Base-by-base conservation (phyloP, 2,797 vertebrate species). In the Chaetophractus vellerosus region DNA sequence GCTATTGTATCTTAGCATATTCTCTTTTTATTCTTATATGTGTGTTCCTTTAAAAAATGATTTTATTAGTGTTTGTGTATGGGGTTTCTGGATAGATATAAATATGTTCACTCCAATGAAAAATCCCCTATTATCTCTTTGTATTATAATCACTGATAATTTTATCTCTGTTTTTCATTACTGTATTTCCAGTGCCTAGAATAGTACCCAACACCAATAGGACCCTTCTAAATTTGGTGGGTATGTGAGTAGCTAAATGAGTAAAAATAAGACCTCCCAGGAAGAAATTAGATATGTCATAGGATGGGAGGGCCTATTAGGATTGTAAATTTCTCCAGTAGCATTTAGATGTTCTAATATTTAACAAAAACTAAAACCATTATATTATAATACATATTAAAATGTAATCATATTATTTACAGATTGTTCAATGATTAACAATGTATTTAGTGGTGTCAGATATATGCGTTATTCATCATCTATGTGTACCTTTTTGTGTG, bases 401-500 rank as follows among this genome's bases (percentile, higher is more conserved):
- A 55, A 55, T 52, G 14, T 52, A 52, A 16, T 52, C 50, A 52
- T 92, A 50, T 90, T 48, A 85, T 52, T 64, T 94, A 52, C 31
- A 79, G 52, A 18, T 93, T 92, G 45, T 76, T 78, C 71, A 87
- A 68, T 76, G 16, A 23, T 93, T 79, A 88, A 36, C 15, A 61
- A 16, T 81, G 31, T 52, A 55, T 45, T 78, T 91, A 64, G 85
- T 80, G 21, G 75, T 75, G 15, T 84, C 64, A 74, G 6, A 38
- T 91, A 1, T 82, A 31, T 83, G 33, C 64, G 85, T 4, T 86
- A 6, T 41, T 92, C 59, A 90, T 92, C 55, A 90, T 90, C 2
- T 94, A 6, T 16, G 4, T 94, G 11, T 19, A 93, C 7, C 66
- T 87, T 88, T 96, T 50, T 92, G 66, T 89, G 26, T 83, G 36